Evolutionary conservation across 1,140 invertebrate genomes (phyloP), one percentile per base, ranked within the genome.

Genomic region (Dolichoris vasculosae): DNA sequence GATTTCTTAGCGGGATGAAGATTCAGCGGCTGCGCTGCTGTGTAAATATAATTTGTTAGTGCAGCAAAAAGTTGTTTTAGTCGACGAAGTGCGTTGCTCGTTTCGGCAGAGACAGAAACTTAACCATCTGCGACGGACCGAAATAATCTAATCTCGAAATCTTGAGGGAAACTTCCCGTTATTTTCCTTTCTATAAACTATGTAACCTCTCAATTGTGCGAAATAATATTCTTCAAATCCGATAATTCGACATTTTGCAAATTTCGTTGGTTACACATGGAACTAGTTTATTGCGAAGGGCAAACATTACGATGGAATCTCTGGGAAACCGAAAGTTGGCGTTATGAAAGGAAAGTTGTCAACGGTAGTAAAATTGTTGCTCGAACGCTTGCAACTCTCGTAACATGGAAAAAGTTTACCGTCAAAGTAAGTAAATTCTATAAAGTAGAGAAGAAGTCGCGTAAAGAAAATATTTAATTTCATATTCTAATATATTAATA

Each of bases 51-150:
- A 75, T 75, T 75, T 48, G 43, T 43, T 75, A 32, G 26, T 30
- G 32, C 13, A 48, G 40, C 26, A 73, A 75, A 75, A 75, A 46
- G 71, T 75, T 75, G 71, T 7, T 69, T 40, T 69, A 75, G 20
- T 9, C 71, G 35, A 48, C 26, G 8, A 43, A 9, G 1, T 77
- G 3, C 48, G 15, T 55, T 55, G 8, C 26, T 48, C 71, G 20
- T 26, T n/a, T 46, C 46, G 17, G 1, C 67, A 38, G 20, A 69
- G 15, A 38, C 6, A 15, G 20, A 46, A 46, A 46, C 35, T 75
- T 38, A 13, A 3, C 26, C 8, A 46, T 30, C 26, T 48, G 23
- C 71, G 26, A 26, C 17, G 35, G 17, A 69, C n/a, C 67, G 8
- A 17, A 69, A 48, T 75, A 30, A 48, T 30, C 26, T 75, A 11